These are phyloP conservation scores for Heliconius aoede DNA, from an alignment of 2,888 invertebrate species.

Conservation along the genomic window DNA sequence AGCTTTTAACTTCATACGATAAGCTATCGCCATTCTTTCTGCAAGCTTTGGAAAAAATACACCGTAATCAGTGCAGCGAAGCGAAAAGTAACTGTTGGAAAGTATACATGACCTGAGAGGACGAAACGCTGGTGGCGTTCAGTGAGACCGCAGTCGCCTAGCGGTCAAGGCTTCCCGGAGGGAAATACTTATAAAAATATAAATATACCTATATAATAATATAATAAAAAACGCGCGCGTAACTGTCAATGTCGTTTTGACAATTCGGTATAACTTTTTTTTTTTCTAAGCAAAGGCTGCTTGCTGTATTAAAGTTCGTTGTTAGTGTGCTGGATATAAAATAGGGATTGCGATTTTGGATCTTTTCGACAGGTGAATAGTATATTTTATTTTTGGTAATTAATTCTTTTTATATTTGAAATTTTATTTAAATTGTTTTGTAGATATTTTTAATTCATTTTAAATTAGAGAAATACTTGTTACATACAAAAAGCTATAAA, in stretches of 20 bases:
- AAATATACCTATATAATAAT: background rate
- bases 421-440: background rate
- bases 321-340: conserved; percentile 79
- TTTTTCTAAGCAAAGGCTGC: conserved; percentile 51
- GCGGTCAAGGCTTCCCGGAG: conserved; percentile 77
- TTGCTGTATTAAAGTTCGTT: conserved; percentile 73
- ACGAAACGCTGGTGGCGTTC: conserved; percentile 65
- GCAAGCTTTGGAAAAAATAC: conserved; percentile 55
- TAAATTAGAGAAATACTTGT: background rate
- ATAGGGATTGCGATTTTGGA: conserved; percentile 77
- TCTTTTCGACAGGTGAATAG: conserved; percentile 79
- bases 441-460: background rate
- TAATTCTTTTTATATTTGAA: background rate
- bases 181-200: conserved; percentile 46
- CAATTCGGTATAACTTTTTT: conserved; percentile 48
- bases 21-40: conserved; percentile 61
- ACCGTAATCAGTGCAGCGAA: conserved; percentile 78
- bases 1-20: conserved; percentile 54
- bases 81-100: conserved; percentile 82
- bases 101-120: conserved; percentile 72
- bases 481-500: background rate
- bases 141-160: conserved; percentile 75
- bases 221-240: conserved; percentile 69
- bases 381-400: conserved; percentile 48
- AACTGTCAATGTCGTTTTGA: conserved; percentile 63